These are phyloP conservation scores for Pristis pectinata DNA, from an alignment of 2,797 vertebrate genomes.

Conservation along the genomic window DNA sequence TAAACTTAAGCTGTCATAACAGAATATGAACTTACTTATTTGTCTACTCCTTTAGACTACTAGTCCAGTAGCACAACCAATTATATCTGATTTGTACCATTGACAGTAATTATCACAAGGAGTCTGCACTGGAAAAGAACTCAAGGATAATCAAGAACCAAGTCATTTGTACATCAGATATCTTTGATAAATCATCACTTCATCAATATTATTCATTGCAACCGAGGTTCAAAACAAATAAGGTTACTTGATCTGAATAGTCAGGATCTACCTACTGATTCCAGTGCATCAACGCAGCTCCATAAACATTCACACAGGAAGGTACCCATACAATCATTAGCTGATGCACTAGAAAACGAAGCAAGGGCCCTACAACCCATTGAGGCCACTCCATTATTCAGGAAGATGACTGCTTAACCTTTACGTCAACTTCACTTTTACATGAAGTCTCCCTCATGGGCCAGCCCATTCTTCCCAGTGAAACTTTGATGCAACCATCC, in stretches of 20 bases:
- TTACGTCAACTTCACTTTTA: no score
- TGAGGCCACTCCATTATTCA: no score
- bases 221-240: neutral
- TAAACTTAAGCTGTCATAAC: neutral
- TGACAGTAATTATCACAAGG: neutral
- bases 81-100: neutral
- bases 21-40: neutral
- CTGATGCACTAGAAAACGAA: neutral
- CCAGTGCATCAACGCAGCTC: neutral
- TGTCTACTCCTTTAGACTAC: neutral
- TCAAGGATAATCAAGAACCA: neutral
- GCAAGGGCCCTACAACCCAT: no score
- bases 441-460: no score
- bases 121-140: neutral
- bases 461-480: no score
- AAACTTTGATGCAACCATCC: no score
- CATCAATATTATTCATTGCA: neutral
- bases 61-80: neutral
- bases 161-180: no score
- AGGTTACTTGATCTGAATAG: neutral
- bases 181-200: neutral
- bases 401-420: no score
- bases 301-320: no score
- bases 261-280: neutral
- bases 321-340: neutral